Base-by-base conservation (phyloP, 2,113 vertebrate genomes). In the Phylloscopus whistleri region DNA sequence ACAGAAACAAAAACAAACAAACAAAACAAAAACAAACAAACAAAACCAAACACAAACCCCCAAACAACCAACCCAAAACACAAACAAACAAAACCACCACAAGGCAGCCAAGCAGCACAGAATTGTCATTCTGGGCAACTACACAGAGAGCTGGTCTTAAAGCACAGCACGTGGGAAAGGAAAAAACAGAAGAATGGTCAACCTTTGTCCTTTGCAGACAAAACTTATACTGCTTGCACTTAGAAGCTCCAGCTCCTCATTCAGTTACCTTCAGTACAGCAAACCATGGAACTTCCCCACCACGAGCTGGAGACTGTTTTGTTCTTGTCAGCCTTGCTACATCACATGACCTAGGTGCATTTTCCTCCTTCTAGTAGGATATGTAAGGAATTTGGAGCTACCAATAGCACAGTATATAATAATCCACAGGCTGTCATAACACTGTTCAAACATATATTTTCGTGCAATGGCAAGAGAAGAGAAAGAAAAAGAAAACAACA, bases 211-310 rank as follows among this genome's bases (percentile, higher is more conserved):
- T 69, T 77, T 35, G 43, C 72, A 81, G 8, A 59, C 10, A 70
- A 80, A 90, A 80, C 7, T 37, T 75, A 22, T 5, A 19, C 22
- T 85, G 20, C 33, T 81, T 39, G 23, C 28, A 46, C 24, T 69
- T 44, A 31, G 3, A 91, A 83, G 21, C 13, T 82, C 20, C 58
- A 91, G 20, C 6, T 79, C n/a, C 49, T 89, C 82, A 56, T 51
- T 52, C 0, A 0, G 8, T 37, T 35, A 60, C 21, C 23, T 55
- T 39, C 55, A 52, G 21, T 15, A 62, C 0, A 0, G 28, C 23
- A 79, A 79, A 62, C 17, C 27, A 28, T 3, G 9, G 13, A 82
- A 58, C 9, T 27, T 58, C 7, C 20, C 27, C 48, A 58, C 10
- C 2, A 3, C 26, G 37, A 69, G 21, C 39, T 48, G 9, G 16